Percentiles rank a stretch among this genome's conserved stretches.
phyloP scores from a whole-genome alignment of 1,140 invertebrate genomes.

The Neodiprion pinetum region DNA sequence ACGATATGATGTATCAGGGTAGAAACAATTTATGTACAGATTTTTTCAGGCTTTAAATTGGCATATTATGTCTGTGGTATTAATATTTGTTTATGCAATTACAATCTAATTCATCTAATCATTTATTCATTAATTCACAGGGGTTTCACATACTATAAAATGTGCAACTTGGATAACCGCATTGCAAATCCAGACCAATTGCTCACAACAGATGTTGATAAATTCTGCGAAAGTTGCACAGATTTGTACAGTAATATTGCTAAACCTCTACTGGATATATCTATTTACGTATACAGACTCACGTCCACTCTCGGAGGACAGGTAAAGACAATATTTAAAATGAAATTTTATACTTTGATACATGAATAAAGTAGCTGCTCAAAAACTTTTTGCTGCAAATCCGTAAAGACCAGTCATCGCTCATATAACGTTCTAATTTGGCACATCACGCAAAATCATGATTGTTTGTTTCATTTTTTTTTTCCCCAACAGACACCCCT shows the following conservation, averaged over 20 bases:
- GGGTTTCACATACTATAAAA: constrained; percentile 96
- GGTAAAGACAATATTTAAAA: constrained; percentile 61
- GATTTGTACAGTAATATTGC: constrained; percentile 98
- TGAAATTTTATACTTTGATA: neutral
- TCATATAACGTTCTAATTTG: constrained; percentile 17
- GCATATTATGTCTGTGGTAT: neutral
- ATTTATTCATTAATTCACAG: constrained; percentile 63
- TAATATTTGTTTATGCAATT: neutral
- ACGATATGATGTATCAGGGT: too few species aligned
- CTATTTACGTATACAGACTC: constrained; percentile 91
- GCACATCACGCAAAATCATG: neutral
- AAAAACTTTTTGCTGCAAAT: neutral
- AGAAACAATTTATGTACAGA: too few species aligned
- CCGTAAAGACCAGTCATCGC: too few species aligned
- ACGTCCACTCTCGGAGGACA: constrained; percentile 83
- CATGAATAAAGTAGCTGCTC: neutral
- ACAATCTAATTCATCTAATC: neutral
- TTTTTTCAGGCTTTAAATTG: too few species aligned
- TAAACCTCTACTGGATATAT: constrained; percentile 94
- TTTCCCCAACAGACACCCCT: constrained; percentile 76
- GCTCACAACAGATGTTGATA: constrained; percentile 95
- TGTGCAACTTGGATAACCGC: constrained; percentile 93
- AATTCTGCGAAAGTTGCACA: constrained; percentile 94
- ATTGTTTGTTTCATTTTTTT: neutral
- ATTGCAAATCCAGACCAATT: constrained; percentile 97